Base-by-base conservation (phyloP, 2,797 vertebrate species). In the Gorsachius magnificus region DNA sequence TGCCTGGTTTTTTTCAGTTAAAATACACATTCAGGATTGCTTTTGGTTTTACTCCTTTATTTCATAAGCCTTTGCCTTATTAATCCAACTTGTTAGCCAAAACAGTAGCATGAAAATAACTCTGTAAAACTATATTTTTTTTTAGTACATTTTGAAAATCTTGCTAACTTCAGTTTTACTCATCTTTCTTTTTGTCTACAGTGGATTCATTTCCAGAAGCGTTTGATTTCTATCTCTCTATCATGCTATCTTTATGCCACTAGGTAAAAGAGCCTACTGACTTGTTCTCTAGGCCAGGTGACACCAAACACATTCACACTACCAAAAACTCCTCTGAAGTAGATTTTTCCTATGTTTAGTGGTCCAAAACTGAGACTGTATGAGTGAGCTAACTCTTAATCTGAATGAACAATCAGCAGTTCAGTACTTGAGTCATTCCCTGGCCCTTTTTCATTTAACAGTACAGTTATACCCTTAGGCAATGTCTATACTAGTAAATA, bases 341-440 rank as follows among this genome's bases (percentile, higher is more conserved):
- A 77, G 25, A 13, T 63, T 56, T 74, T 91, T 81, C 56, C n/a
- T 56, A 57, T 38, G 18, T 45, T 87, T 85, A 70, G 22, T 38
- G n/a, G 58, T 92, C 63, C 50, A 87, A 87, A 95, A 72, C 3
- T 0, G 6, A 91, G 64, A 6, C 48, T 66, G 26, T 66, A 26
- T 43, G 66, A 85, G 31, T n/a, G 48, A 96, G 36, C 51, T 92
- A 77, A 43, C 28, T 94, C 54, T 48, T 95, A 94, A 96, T 96
- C 95, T 90, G 12, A 36, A 77, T 41, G 60, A 95, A 45, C 74
- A 87, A 96, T 96, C 92, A 93, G 53, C 75, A 85, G 60, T 74
- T 97, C 38, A 80, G 64, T 87, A 35, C 31, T 83, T 96, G 92
- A 97, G 81, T 96, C 86, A 96, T 87, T 87, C 83, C 36, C 56